These are phyloP conservation scores for Drosophila lacicola DNA, from an alignment of 2,888 invertebrate species.

Conservation along the genomic window DNA sequence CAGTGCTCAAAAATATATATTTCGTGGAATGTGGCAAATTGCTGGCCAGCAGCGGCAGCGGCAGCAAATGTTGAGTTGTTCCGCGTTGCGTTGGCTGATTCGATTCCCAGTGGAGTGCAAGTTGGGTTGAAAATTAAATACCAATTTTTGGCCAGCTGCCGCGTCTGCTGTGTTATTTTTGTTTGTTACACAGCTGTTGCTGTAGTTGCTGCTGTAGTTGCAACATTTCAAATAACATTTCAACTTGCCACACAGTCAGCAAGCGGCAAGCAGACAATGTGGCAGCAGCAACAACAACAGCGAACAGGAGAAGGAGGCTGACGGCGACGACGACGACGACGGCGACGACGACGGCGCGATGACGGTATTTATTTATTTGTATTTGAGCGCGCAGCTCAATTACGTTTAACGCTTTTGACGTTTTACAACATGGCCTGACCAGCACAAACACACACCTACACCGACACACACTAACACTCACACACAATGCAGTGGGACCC, in stretches of 20 bases:
- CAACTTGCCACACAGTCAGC: slow-evolving; percentile 57
- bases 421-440: slow-evolving; percentile 70
- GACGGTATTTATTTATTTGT: slow-evolving; percentile 77
- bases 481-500: slow-evolving; percentile 17
- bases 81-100: slow-evolving; percentile 36
- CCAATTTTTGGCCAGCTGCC: slow-evolving; percentile 69
- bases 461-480: slow-evolving; percentile 10
- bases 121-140: slow-evolving; percentile 78
- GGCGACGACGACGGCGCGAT: slow-evolving; percentile 32
- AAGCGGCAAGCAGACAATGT: slow-evolving; percentile 62
- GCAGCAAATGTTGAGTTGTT: slow-evolving; percentile 30
- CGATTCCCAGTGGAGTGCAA: slow-evolving; percentile 66
- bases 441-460: slow-evolving; percentile 28
- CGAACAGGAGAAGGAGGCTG: background rate
- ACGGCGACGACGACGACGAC: background rate
- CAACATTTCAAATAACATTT: slow-evolving; percentile 80
- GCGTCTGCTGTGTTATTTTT: slow-evolving; percentile 27
- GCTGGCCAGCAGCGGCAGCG: slow-evolving; percentile 25
- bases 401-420: slow-evolving; percentile 81
- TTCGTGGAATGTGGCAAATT: slow-evolving; percentile 45
- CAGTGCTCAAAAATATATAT: slow-evolving; percentile 17
- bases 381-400: slow-evolving; percentile 80
- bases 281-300: slow-evolving; percentile 31
- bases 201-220: slow-evolving; percentile 42
- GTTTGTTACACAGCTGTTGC: slow-evolving; percentile 25